These are phyloP conservation scores for Numenius arquata DNA, from an alignment of 2,113 vertebrate species.

Conservation along the genomic window DNA sequence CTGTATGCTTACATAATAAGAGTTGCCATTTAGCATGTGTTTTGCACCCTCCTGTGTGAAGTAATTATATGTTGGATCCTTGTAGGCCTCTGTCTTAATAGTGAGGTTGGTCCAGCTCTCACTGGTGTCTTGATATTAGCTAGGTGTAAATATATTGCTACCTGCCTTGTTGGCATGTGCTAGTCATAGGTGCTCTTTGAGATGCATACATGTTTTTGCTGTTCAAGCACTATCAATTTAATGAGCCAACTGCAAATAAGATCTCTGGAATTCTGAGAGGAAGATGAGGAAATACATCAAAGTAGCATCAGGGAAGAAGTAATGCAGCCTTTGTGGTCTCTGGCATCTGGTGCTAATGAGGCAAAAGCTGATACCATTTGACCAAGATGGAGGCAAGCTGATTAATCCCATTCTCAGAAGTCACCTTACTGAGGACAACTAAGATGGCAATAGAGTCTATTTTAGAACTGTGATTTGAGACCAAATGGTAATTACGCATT, in stretches of 20 bases:
- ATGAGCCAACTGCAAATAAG: not conserved
- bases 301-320: not conserved
- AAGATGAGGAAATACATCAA: not conserved
- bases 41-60: not conserved
- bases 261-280: not conserved
- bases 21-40: not conserved
- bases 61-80: not conserved
- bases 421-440: not conserved
- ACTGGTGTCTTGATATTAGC: not conserved
- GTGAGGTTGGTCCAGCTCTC: not conserved
- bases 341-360: not conserved
- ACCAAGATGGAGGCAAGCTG: not conserved
- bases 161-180: not conserved
- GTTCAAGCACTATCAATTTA: not conserved
- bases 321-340: not conserved
- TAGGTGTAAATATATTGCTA: not conserved
- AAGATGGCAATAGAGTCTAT: not conserved
- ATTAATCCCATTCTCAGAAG: not conserved
- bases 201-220: not conserved
- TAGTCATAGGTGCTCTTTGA: not conserved
- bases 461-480: not conserved
- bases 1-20: not conserved
- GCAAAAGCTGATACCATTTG: not conserved
- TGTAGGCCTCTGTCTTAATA: not conserved
- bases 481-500: not conserved